Conservation (phyloP, 2,797 vertebrate genomes). For the Paramormyrops hopkinsi region DNA sequence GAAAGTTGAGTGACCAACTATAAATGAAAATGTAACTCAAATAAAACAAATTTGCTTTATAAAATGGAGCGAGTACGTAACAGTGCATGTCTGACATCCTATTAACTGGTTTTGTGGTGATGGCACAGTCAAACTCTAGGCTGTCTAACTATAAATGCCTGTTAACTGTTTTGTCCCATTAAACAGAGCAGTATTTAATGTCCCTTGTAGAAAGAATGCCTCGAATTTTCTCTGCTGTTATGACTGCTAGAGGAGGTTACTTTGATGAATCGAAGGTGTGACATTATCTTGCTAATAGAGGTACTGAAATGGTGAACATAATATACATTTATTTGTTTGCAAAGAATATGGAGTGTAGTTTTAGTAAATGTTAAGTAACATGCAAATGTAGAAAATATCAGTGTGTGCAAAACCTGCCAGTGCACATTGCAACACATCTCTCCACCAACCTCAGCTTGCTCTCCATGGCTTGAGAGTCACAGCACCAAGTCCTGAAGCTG, state of each 20-base stretch:
- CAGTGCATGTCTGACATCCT: not conserved
- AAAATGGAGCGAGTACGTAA: not conserved
- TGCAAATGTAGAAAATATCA: not conserved
- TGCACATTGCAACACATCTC: not conserved
- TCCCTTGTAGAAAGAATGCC: not conserved
- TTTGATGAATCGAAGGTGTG: not conserved
- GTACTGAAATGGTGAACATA: not conserved
- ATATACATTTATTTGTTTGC: not conserved
- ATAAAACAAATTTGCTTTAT: not conserved
- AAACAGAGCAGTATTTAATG: not conserved
- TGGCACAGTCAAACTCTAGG: not conserved
- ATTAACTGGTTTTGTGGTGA: not conserved
- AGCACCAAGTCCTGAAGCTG: not conserved
- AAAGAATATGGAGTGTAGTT: not conserved
- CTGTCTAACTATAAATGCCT: not conserved
- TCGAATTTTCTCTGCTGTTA: not conserved
- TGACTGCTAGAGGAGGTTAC: not conserved
- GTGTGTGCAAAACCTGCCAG: not conserved
- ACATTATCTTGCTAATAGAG: not conserved
- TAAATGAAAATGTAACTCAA: not conserved
- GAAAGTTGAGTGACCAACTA: too few species aligned
- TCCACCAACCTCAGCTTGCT: not conserved
- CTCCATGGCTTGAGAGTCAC: not conserved
- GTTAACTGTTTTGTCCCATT: not conserved
- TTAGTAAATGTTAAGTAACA: not conserved